Conservation (phyloP, 2,113 vertebrate species). For the Macroglossus sobrinus region DNA sequence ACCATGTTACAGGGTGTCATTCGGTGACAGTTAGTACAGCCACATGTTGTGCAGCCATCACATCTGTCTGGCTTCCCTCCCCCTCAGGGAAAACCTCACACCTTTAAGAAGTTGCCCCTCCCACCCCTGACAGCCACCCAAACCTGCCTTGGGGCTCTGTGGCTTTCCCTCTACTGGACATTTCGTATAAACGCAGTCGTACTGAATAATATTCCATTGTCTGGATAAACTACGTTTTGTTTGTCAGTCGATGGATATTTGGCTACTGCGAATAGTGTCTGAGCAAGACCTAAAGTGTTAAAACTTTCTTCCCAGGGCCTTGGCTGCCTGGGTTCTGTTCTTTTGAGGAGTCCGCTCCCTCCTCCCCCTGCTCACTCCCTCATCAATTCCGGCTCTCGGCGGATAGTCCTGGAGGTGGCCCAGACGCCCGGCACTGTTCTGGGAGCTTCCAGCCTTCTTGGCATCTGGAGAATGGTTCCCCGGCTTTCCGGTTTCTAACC, state of each 20-base stretch:
- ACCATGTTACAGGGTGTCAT: background rate
- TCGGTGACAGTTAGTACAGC: background rate
- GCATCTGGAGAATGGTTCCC: background rate
- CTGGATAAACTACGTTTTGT: fast-evolving
- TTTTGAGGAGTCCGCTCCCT: fast-evolving
- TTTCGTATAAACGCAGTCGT: fast-evolving
- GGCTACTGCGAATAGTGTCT: background rate
- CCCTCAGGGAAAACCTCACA: background rate
- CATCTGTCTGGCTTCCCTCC: background rate
- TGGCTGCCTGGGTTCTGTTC: background rate
- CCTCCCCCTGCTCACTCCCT: fast-evolving
- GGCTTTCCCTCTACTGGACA: background rate
- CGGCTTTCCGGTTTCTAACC: background rate
- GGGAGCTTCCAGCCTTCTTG: background rate
- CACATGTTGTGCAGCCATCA: fast-evolving
- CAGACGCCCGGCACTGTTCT: fast-evolving
- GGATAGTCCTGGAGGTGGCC: fast-evolving
- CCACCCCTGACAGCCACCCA: fast-evolving
- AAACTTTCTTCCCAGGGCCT: background rate
- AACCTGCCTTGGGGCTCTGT: background rate
- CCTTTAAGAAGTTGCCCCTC: fast-evolving
- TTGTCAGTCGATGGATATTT: background rate
- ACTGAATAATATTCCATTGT: background rate
- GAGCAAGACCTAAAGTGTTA: background rate
- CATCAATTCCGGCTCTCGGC: no score